Conservation (phyloP, 2,797 vertebrate species). For the Xenentodon cancila region DNA sequence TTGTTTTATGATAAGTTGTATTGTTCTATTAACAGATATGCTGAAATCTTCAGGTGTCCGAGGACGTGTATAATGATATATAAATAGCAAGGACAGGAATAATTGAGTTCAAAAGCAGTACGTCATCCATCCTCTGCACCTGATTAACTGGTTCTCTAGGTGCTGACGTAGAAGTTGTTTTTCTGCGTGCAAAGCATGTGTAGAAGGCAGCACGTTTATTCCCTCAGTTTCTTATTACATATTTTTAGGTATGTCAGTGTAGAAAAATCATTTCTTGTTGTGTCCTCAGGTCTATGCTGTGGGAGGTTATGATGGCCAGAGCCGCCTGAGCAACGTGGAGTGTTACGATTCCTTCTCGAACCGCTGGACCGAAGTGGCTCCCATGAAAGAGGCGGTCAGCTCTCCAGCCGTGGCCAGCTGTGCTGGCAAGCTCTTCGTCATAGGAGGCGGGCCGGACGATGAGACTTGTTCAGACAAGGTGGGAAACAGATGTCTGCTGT, state of each 20-base stretch:
- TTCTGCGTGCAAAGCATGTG: not conserved
- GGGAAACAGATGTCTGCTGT: slow-evolving; percentile 43
- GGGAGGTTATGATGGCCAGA: slow-evolving; percentile 96
- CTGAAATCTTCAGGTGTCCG: not conserved
- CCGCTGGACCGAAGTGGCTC: slow-evolving; percentile 96
- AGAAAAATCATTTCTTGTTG: slow-evolving; percentile 21
- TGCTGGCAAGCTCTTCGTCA: slow-evolving; percentile 93
- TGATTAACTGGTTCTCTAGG: slow-evolving; percentile 56
- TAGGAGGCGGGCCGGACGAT: slow-evolving; percentile 95
- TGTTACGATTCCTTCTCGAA: slow-evolving; percentile 98
- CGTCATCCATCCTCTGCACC: slow-evolving; percentile 33
- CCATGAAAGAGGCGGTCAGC: slow-evolving; percentile 96
- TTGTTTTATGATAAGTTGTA: no score
- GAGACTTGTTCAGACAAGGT: slow-evolving; percentile 99
- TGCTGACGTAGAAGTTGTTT: slow-evolving; percentile 18
- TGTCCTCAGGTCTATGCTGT: slow-evolving; percentile 92
- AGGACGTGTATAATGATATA: slow-evolving; percentile 3
- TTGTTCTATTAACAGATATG: slow-evolving; percentile 4
- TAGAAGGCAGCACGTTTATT: not conserved
- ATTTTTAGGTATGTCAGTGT: not conserved
- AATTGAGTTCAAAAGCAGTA: slow-evolving; percentile 5
- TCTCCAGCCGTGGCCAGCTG: slow-evolving; percentile 96
- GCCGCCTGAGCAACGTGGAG: slow-evolving; percentile 93
- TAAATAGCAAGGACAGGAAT: slow-evolving; percentile 4
- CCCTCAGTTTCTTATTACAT: not conserved